phyloP scores from a whole-genome alignment of 2,888 invertebrate genomes.

The Scrobipalpa costella region DNA sequence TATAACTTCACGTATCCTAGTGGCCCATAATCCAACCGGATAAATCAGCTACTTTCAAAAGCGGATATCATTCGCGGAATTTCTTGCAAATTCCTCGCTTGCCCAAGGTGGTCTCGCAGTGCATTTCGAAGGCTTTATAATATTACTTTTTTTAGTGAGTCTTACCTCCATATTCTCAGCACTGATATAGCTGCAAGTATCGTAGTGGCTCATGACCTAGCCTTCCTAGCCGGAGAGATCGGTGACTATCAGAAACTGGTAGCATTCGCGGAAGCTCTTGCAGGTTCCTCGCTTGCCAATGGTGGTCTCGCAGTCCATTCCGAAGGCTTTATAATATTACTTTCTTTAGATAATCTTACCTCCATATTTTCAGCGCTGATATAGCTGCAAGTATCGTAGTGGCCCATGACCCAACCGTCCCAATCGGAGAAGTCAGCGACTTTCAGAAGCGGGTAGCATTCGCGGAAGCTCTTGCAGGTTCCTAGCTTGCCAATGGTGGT shows the following conservation, averaged over 20 bases:
- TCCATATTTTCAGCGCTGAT: conserved; percentile 83
- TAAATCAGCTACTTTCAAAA: conserved; percentile 86
- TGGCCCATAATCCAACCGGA: conserved; percentile 86
- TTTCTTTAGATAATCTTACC: conserved; percentile 60
- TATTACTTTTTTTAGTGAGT: neutral
- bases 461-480: conserved; percentile 86
- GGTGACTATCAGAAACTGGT: conserved; percentile 87
- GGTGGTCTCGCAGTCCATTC: conserved; percentile 83
- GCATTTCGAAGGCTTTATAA: conserved; percentile 50
- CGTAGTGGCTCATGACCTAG: conserved; percentile 89
- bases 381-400: conserved; percentile 90
- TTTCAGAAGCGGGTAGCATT: conserved; percentile 90
- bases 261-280: conserved; percentile 88
- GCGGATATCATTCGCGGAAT: conserved; percentile 89
- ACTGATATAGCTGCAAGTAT: conserved; percentile 87
- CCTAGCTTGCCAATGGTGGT: conserved; percentile 87
- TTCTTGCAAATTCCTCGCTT: conserved; percentile 87
- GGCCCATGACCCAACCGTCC: conserved; percentile 88
- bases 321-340: conserved; percentile 44
- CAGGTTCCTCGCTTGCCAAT: conserved; percentile 87
- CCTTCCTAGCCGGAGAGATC: conserved; percentile 85
- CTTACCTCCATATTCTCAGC: conserved; percentile 83
- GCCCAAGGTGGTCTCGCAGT: conserved; percentile 86
- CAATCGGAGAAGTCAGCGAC: conserved; percentile 84
- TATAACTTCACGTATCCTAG: conserved; percentile 89